These are phyloP conservation scores for Parapsyche elsis DNA, from an alignment of 1,140 invertebrate species.

Conservation along the genomic window DNA sequence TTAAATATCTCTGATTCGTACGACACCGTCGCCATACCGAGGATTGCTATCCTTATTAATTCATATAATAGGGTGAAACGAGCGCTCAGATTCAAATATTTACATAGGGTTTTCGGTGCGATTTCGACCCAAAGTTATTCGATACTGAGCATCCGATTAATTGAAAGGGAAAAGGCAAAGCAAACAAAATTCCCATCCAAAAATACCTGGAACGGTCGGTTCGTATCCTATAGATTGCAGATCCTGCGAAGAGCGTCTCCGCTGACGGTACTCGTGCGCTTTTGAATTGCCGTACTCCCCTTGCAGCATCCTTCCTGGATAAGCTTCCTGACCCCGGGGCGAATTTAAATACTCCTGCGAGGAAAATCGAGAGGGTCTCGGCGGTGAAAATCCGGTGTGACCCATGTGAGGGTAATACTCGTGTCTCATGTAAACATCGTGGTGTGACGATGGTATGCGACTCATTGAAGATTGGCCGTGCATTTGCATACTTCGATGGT, in stretches of 20 bases:
- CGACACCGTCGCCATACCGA: neutral
- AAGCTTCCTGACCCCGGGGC: slow-evolving; percentile 57
- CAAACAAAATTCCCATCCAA: neutral
- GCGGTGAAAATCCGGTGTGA: slow-evolving; percentile 62
- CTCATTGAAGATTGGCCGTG: slow-evolving; percentile 60
- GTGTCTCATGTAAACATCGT: slow-evolving; percentile 65
- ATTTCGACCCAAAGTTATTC: no score
- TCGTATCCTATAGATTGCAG: slow-evolving; percentile 64
- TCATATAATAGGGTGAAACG: no score
- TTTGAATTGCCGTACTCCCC: slow-evolving; percentile 60
- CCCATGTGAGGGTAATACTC: slow-evolving; percentile 63
- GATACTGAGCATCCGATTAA: no score
- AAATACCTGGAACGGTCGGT: slow-evolving; percentile 62
- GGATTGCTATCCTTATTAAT: no score
- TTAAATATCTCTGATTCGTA: neutral
- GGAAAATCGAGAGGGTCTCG: slow-evolving; percentile 64
- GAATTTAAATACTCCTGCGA: slow-evolving; percentile 67
- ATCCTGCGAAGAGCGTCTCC: slow-evolving; percentile 65
- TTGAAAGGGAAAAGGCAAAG: no score
- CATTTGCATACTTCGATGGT: slow-evolving; percentile 58
- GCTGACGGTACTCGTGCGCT: slow-evolving; percentile 59
- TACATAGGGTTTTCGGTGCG: neutral
- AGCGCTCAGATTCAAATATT: no score
- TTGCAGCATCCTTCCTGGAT: slow-evolving; percentile 51
- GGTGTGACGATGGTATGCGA: slow-evolving; percentile 59